These are phyloP conservation scores for Melitaea cinxia DNA, from an alignment of 1,140 invertebrate species.

Conservation along the genomic window DNA sequence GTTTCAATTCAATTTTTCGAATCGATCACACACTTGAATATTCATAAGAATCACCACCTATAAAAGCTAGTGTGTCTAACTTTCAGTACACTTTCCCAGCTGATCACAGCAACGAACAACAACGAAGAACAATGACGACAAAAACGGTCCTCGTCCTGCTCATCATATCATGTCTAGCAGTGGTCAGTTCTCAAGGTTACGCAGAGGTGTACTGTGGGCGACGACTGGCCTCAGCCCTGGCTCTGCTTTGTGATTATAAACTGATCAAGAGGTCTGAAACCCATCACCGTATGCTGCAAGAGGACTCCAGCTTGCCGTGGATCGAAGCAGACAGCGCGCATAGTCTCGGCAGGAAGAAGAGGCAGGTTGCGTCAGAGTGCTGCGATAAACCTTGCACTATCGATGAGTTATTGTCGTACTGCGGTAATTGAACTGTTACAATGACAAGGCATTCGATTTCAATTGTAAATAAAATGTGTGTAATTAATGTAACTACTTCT, in stretches of 20 bases:
- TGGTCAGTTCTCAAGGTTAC: slow-evolving; percentile 22
- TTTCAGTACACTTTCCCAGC: neutral
- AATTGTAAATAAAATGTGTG: too few species aligned
- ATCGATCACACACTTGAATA: slow-evolving; percentile 13
- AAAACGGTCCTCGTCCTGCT: slow-evolving; percentile 8
- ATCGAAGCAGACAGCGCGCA: too few species aligned
- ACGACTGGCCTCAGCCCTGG: slow-evolving; percentile 31
- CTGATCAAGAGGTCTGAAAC: slow-evolving; percentile 23
- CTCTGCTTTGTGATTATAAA: slow-evolving; percentile 30
- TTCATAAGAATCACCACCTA: slow-evolving; percentile 19
- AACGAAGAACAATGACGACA: slow-evolving; percentile 13
- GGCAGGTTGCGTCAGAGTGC: slow-evolving; percentile 39
- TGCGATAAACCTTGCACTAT: too few species aligned
- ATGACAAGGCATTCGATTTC: too few species aligned
- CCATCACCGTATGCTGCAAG: neutral
- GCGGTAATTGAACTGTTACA: slow-evolving; percentile 15
- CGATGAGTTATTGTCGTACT: slow-evolving; percentile 34
- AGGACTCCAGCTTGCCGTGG: slow-evolving; percentile 26
- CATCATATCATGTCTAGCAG: slow-evolving; percentile 5
- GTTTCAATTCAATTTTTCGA: neutral
- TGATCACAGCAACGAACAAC: neutral
- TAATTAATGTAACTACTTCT: too few species aligned
- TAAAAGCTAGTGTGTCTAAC: slow-evolving; percentile 14
- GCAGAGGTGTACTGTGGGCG: slow-evolving; percentile 40
- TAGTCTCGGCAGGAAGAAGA: slow-evolving; percentile 36